Conservation (phyloP, 2,797 vertebrate genomes). For the Knipowitschia caucasica region DNA sequence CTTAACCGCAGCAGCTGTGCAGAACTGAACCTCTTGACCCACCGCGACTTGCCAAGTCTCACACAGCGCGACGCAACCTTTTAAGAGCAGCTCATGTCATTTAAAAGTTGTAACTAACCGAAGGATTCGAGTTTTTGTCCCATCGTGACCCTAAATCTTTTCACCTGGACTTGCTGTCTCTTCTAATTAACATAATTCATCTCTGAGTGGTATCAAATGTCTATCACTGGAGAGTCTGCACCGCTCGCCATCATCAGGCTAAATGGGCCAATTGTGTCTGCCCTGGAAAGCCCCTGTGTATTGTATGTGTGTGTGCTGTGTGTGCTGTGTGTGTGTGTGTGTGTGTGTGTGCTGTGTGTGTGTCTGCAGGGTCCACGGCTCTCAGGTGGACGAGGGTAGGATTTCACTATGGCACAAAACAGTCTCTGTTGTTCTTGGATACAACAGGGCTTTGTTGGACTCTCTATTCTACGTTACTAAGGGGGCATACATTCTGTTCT, state of each 20-base stretch:
- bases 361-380: constrained; percentile 45
- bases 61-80: constrained; percentile 11
- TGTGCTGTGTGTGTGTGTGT: constrained; percentile 10
- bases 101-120: constrained; percentile 18
- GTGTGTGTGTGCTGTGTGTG: constrained; percentile 16
- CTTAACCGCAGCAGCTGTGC: constrained; percentile 23
- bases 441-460: background rate
- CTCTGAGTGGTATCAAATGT: constrained; percentile 28
- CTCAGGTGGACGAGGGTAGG: constrained; percentile 45
- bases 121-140: constrained; percentile 14
- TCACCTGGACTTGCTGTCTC: constrained; percentile 16
- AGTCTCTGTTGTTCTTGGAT: background rate
- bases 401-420: constrained; percentile 34
- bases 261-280: constrained; percentile 52
- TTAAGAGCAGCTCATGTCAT: constrained; percentile 24
- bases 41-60: constrained; percentile 26
- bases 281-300: constrained; percentile 52
- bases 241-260: constrained; percentile 30
- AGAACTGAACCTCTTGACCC: constrained; percentile 42
- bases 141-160: constrained; percentile 32
- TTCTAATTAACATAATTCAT: constrained; percentile 24
- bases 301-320: constrained; percentile 14
- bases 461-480: background rate
- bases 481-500: background rate
- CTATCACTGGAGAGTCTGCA: constrained; percentile 24